These are phyloP conservation scores for Drosophila helvetica DNA, from an alignment of 2,888 invertebrate genomes.

Conservation along the genomic window DNA sequence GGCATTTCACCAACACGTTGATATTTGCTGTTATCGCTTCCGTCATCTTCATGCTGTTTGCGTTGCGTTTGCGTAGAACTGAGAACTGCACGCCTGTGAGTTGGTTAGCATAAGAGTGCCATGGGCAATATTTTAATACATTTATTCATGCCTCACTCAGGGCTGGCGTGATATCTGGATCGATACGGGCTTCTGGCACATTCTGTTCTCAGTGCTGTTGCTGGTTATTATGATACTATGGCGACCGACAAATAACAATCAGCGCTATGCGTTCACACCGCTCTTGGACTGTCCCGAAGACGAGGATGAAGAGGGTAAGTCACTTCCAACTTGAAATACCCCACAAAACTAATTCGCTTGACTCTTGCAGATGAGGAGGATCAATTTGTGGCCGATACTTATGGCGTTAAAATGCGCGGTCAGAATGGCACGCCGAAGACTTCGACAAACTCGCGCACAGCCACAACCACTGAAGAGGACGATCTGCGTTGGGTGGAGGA, in stretches of 20 bases:
- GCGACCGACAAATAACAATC: conserved; percentile 98
- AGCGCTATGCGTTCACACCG: conserved; percentile 96
- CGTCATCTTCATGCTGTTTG: conserved; percentile 96
- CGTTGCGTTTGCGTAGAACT: conserved; percentile 91
- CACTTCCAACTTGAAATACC: background rate
- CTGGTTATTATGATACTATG: conserved; percentile 97
- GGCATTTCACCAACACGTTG: conserved; percentile 97
- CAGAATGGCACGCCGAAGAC: conserved; percentile 83
- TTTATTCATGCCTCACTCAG: conserved; percentile 80
- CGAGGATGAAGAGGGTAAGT: conserved; percentile 88
- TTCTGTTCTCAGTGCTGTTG: conserved; percentile 94
- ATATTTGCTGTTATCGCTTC: conserved; percentile 96
- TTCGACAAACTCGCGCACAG: conserved; percentile 74
- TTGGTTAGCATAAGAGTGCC: conserved; percentile 8
- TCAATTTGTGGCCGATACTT: conserved; percentile 93
- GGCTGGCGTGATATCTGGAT: conserved; percentile 97
- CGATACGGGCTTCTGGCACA: conserved; percentile 98
- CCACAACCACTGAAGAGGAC: conserved; percentile 87
- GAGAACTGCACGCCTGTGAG: conserved; percentile 90
- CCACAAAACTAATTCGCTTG: background rate
- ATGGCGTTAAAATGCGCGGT: conserved; percentile 91
- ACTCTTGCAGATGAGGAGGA: conserved; percentile 89
- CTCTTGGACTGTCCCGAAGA: conserved; percentile 93
- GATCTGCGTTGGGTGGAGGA: conserved; percentile 97
- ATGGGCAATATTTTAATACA: background rate